Base-by-base conservation (phyloP, 2,113 vertebrate genomes). In the Girardinichthys multiradiatus region DNA sequence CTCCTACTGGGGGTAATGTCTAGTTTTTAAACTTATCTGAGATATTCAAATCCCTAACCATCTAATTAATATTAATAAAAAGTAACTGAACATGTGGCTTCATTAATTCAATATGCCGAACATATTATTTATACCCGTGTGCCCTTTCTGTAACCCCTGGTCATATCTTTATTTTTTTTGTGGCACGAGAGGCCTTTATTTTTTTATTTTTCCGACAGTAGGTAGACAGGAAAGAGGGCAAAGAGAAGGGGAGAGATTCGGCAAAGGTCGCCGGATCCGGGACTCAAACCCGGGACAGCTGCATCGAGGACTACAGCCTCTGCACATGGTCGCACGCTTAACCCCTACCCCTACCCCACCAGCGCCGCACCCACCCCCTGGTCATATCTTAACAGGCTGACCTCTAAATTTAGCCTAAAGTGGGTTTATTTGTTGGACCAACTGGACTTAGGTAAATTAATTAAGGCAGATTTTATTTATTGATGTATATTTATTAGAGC, bases 21-120 rank as follows among this genome's bases (percentile, higher is more conserved):
- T 82, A 79, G 68, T 86, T 88, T 78, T 82, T 27, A 48, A 82
- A 74, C 42, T 76, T 75, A 39, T 48, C 54, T 30, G 27, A 72
- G 35, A 75, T n/a, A 51, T 51, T 69, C 35, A 76, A 62, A 28
- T 37, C 59, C 57, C n/a, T 71, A 27, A 58, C 26, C 67, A 77
- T 45, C 27, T 60, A 68, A 59, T 61, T 45, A 67, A 45, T 28
- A 4, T 60, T 59, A 39, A 72, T 35, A 26, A 62, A 70, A 79
- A 31, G 29, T 57, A 64, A 77, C 1, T 68, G 37, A 62, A 70
- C 35, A 63, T 65, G 69, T 57, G 39, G 70, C 66, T 64, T 24
- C 29, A 54, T 68, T 28, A 57, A 31, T 64, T 83, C 9, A 48
- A 72, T 70, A 78, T 66, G 24, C 15, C 28, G 4, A 57, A 28